Base-by-base conservation (phyloP, 2,113 vertebrate species). In the Probosciger aterrimus region DNA sequence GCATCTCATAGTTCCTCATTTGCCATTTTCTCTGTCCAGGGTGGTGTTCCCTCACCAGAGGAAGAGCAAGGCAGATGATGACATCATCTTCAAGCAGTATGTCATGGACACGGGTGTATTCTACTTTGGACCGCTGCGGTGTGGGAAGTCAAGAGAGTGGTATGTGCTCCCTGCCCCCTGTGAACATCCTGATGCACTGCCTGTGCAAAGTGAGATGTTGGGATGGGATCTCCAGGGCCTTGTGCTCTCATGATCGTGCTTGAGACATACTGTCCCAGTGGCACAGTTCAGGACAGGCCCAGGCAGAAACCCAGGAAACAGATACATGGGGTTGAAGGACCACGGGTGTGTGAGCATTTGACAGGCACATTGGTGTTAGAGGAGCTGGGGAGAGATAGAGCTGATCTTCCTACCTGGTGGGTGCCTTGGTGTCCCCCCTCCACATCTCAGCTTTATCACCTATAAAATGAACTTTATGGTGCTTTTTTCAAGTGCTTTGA, bases 91-190 rank as follows among this genome's bases (percentile, higher is more conserved):
- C 85, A 99, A 99, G 96, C 96, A 98, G 10, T 99, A 98, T 20
- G 60, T 99, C 12, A 77, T 97, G 68, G 96, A 96, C 78, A 84
- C 88, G 2, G 96, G 97, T 6, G 94, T 96, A 22, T 99, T 98
- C 97, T 97, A 99, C 88, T 99, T 99, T 10, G 99, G 99, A 28
- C 98, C 99, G 0, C 97, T 99, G 90, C 97, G 99, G 24, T 99
- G 99, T 95, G 98, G 99, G 68, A 99, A 99, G 95, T 98, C 98
- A 69, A 98, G 98, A 97, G 99, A 99, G 47, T 98, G 98, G 99
- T 99, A 97, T 4, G 97, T 97, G 47, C 64, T 78, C 6, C 73
- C 55, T 2, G 4, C 31, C 30, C 52, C 57, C 0, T 0, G 31
- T 1, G 11, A 59, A 31, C 39, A 22, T n/a, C 63, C 59, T 30